Percentiles rank a stretch among this genome's conserved stretches.
phyloP scores from a whole-genome alignment of 1,140 invertebrate species.

The Heliconius himera region DNA sequence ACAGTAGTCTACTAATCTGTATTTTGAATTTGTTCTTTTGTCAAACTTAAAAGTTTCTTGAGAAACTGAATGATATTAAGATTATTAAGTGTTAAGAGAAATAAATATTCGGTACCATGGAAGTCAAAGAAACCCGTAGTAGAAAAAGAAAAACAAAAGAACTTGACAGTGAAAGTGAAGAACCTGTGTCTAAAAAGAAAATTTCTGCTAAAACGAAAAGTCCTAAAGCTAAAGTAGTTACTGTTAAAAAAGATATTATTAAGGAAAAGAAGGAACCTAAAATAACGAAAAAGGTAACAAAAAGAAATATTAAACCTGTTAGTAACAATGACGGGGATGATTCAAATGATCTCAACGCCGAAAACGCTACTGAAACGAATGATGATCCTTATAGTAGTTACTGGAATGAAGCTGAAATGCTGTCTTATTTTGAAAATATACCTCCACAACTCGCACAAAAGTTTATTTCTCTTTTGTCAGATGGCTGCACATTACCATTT shows the following conservation, averaged over 20 bases:
- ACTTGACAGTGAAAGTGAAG: constrained; percentile 27
- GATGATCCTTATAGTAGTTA: constrained; percentile 36
- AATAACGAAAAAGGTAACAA: neutral
- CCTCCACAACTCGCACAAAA: constrained; percentile 59
- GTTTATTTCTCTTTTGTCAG: constrained; percentile 68
- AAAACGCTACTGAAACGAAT: constrained; percentile 30
- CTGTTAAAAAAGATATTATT: neutral
- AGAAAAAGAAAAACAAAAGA: constrained; percentile 48
- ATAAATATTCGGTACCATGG: constrained; percentile 5
- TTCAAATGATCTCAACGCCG: constrained; percentile 37
- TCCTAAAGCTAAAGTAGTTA: neutral
- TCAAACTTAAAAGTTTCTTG: neutral
- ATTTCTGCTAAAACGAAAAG: neutral
- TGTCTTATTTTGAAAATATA: constrained; percentile 65
- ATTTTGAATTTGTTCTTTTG: neutral
- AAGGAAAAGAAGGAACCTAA: constrained; percentile 16
- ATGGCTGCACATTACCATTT: constrained; percentile 79
- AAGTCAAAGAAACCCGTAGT: constrained; percentile 29
- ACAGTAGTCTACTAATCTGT: too few relatives aligned
- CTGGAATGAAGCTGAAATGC: constrained; percentile 66
- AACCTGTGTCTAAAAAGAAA: constrained; percentile 29
- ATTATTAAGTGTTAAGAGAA: neutral
- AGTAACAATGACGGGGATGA: constrained; percentile 12
- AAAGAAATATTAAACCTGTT: neutral
- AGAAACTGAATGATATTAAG: neutral